Evolutionary conservation across 2,797 vertebrate genomes (phyloP).

Genomic region (Eurystomus glaucurus): DNA sequence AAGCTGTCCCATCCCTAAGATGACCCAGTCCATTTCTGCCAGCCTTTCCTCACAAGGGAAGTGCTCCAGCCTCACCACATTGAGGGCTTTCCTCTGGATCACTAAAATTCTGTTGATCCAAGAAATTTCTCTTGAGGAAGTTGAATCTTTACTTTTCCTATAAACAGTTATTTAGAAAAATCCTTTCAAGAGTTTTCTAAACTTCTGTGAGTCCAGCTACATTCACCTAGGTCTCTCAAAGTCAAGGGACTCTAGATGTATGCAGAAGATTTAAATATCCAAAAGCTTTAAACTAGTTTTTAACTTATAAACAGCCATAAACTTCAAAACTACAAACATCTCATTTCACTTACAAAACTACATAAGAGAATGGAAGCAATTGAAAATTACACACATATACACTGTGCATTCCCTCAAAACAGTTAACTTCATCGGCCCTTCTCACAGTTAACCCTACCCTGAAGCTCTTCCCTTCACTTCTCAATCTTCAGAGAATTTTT

Average conservation of each 20-base stretch:
- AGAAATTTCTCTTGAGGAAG: background rate
- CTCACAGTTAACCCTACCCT: background rate
- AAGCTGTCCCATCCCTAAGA: background rate
- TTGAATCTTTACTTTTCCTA: background rate
- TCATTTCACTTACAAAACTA: background rate
- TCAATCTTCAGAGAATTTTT: background rate
- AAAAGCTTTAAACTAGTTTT: background rate
- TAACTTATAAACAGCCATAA: background rate
- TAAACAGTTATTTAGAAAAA: background rate
- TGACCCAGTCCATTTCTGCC: background rate
- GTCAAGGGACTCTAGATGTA: background rate
- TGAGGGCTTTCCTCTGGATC: background rate
- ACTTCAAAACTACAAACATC: background rate
- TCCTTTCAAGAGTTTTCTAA: background rate
- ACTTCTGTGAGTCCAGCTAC: background rate
- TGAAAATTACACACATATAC: background rate
- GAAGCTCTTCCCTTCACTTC: background rate
- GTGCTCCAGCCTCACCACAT: background rate
- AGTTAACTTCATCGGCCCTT: background rate
- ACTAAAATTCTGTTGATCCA: background rate
- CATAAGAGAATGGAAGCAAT: background rate
- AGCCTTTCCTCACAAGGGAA: background rate
- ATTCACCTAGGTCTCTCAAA: background rate
- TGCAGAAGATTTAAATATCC: background rate
- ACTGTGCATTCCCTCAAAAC: background rate